Base-by-base conservation (phyloP, 2,888 invertebrate species). In the Prostheceraeus crozeri region DNA sequence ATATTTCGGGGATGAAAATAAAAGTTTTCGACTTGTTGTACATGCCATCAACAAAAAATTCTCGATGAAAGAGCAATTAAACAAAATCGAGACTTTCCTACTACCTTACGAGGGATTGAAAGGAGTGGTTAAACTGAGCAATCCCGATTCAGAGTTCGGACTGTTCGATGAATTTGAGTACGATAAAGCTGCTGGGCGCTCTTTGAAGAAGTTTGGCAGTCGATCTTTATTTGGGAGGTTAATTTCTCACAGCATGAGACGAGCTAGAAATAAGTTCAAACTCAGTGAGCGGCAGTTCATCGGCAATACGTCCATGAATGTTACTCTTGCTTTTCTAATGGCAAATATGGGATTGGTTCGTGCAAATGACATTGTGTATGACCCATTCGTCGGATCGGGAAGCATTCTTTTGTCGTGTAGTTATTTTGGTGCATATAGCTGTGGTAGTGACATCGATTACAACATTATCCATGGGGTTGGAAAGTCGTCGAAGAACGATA, bases 351-450 rank as follows among this genome's bases (percentile, higher is more conserved):
- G 86, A 0, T 80, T 83, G 74, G 82, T 88, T 3, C 74, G 77
- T 54, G 67, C 76, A 0, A 84, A 84, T 0, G 83, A 86, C 70
- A 67, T 93, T 0, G 83, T 89, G 28, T 79, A 87, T 25, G 94
- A 94, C 76, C 91, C 91, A 0, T 96, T 94, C 77, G 91, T 87
- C 2, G 89, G 87, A 52, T 79, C 80, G 45, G 80, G 79, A 19
- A 48, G 57, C 23, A 59, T 56, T 25, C 55, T 55, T 33, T 46
- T 65, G 1, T 35, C 60, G 11, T 60, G 63, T 33, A 57, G 54
- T 11, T 90, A 91, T 70, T 89, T 94, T 59, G 91, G 93, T 78
- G 93, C 83, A 76, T 80, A 89, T 78, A 87, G 89, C 84, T 77
- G 93, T 8, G 89, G 90, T 75, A 89, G 84, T 0, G 82, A 66